Base-by-base conservation (phyloP, 2,113 vertebrate species). In the Calypte anna region DNA sequence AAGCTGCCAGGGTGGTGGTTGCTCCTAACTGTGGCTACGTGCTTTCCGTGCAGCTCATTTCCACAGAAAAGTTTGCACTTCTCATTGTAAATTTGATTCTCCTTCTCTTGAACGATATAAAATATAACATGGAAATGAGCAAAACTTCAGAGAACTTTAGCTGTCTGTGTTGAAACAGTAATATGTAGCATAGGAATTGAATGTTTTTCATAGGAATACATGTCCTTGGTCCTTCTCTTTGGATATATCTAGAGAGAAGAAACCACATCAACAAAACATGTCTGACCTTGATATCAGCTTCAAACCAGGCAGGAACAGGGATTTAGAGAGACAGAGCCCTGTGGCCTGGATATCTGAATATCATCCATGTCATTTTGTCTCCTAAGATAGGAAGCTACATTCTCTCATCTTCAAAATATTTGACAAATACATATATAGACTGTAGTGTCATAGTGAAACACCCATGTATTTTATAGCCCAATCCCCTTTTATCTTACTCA, bases 21-120 rank as follows among this genome's bases (percentile, higher is more conserved):
- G 75, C 85, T 94, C 31, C 64, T 22, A 27, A 44, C 72, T 38
- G 64, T 73, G 82, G n/a, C 79, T 95, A 95, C 64, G 64, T 93
- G 94, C 64, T 75, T 78, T 53, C 82, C 24, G 21, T 96, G 91
- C 95, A 86, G n/a, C n/a, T 67, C 14, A 44, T 36, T 77, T 88
- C 48, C 84, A 82, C 2, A 1, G 74, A 44, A 62, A 62, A 82
- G 31, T 4, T 33, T 21, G 69, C n/a, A 13, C 27, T 72, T 86
- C 21, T 75, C n/a, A 11, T 33, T 25, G 31, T 31, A 53, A 82
- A 67, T 31, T 12, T 10, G 6, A 72, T 88, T 93, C 23, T 88
- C 16, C 27, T 90, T 83, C 62, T 75, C 76, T 78, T 40, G 17
- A 20, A 31, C 14, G 75, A 44, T 5, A 5, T 31, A 3, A 24